phyloP scores from a whole-genome alignment of 2,113 vertebrate species.

The Seriola dumerili region DNA sequence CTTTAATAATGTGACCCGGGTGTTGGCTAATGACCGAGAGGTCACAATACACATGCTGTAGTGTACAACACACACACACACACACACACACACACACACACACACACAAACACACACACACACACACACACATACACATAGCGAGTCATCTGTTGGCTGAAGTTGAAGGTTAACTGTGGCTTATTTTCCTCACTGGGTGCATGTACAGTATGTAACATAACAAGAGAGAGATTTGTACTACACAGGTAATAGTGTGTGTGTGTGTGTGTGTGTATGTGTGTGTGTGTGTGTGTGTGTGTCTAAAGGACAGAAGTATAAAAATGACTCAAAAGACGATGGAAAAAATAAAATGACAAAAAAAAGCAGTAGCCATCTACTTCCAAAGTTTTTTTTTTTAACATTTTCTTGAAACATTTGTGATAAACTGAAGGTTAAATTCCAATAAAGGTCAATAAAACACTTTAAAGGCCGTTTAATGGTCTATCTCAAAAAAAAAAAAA shows the following conservation, averaged over 20 bases:
- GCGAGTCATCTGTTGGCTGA: constrained; percentile 38
- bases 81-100: background rate
- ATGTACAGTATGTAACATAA: background rate
- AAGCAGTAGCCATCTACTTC: too few relatives aligned
- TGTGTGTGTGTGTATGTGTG: too few relatives aligned
- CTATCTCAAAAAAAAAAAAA: background rate
- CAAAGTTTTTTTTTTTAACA: too few relatives aligned
- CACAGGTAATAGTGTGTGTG: background rate
- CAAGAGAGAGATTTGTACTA: background rate
- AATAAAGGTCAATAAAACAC: background rate
- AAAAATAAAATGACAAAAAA: too few relatives aligned
- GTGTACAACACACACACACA: background rate
- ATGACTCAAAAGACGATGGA: background rate
- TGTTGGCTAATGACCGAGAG: constrained; percentile 57
- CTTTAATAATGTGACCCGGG: constrained; percentile 54
- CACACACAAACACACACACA: background rate
- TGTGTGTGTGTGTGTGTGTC: background rate
- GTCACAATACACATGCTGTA: constrained; percentile 31
- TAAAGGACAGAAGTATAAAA: constrained; percentile 4
- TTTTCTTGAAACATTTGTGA: too few relatives aligned
- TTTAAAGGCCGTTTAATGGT: background rate
- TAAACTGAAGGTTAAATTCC: background rate
- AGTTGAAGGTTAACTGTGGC: constrained; percentile 34
- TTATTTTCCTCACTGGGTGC: constrained; percentile 9
- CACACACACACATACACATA: constrained; percentile 5